These are phyloP conservation scores for Itoplectis maculator DNA, from an alignment of 2,888 invertebrate genomes.

Conservation along the genomic window DNA sequence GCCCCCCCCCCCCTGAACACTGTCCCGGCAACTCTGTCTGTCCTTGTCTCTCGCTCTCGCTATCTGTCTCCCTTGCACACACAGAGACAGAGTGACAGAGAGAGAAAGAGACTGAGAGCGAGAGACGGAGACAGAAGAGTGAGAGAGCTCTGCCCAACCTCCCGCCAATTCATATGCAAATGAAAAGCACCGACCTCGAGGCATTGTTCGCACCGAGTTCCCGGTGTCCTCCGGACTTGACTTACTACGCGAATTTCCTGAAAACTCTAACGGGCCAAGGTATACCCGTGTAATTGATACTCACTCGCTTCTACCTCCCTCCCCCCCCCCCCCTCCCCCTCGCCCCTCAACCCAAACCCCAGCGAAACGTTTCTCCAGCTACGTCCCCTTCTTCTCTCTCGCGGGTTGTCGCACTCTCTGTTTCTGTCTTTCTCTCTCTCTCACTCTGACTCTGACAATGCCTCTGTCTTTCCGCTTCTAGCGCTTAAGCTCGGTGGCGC, in stretches of 20 bases:
- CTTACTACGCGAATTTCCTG: slow-evolving; percentile 84
- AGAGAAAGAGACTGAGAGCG: no score
- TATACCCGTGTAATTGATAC: slow-evolving; percentile 82
- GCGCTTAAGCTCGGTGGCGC: background rate
- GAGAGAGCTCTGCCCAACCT: slow-evolving; percentile 51
- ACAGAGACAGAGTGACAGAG: no score
- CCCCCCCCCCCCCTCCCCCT: background rate
- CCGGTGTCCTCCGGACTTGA: slow-evolving; percentile 79
- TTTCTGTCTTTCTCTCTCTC: no score
- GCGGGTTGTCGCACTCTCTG: no score
- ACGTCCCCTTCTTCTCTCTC: no score
- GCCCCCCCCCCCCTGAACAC: slow-evolving; percentile 43
- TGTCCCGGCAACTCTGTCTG: slow-evolving; percentile 20
- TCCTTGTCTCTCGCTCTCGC: slow-evolving; percentile 23
- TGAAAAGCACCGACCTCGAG: slow-evolving; percentile 80
- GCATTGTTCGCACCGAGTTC: slow-evolving; percentile 80
- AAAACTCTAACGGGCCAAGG: slow-evolving; percentile 79
- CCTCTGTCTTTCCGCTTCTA: background rate
- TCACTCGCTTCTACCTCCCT: slow-evolving; percentile 69
- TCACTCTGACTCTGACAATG: background rate
- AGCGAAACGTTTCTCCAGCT: slow-evolving; percentile 24
- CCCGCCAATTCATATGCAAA: slow-evolving; percentile 84
- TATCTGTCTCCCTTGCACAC: slow-evolving; percentile 23
- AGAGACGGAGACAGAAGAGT: no score
- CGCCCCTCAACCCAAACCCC: background rate